Evolutionary conservation across 2,888 invertebrate species (phyloP).

Genomic region (Agonopterix subpropinquella): DNA sequence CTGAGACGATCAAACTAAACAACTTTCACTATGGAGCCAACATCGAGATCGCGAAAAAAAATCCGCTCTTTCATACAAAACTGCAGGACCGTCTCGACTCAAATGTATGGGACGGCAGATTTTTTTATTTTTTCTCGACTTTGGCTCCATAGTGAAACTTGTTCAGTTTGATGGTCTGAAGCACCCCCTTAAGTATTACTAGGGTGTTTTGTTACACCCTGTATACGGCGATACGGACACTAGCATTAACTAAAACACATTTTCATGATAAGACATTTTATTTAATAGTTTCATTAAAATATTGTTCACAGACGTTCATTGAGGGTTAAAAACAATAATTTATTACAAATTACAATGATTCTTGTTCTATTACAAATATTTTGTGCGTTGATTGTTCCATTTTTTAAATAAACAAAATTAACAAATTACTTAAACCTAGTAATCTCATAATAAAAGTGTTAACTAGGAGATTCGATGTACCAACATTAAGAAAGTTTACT

Average conservation of each 20-base stretch:
- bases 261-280: slow-evolving; percentile 52
- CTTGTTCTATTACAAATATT: slow-evolving; percentile 37
- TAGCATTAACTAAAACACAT: slow-evolving; percentile 8
- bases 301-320: slow-evolving; percentile 53
- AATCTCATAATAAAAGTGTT: slow-evolving; percentile 59
- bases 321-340: slow-evolving; percentile 63
- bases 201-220: too few relatives aligned
- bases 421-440: slow-evolving; percentile 55
- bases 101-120: too few relatives aligned
- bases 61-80: too few relatives aligned
- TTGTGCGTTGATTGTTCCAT: slow-evolving; percentile 49
- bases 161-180: too few relatives aligned
- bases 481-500: slow-evolving; percentile 20
- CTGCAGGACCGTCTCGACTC: too few relatives aligned
- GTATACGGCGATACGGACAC: too few relatives aligned
- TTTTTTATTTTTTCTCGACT: too few relatives aligned
- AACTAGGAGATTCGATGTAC: slow-evolving; percentile 60
- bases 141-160: too few relatives aligned
- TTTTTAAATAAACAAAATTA: slow-evolving; percentile 59
- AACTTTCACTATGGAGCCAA: too few relatives aligned
- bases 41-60: too few relatives aligned
- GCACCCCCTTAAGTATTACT: too few relatives aligned
- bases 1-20: too few relatives aligned
- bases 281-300: slow-evolving; percentile 61
- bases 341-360: slow-evolving; percentile 58